These are phyloP conservation scores for Neodiprion pinetum DNA, from an alignment of 1,140 invertebrate species.

Conservation along the genomic window DNA sequence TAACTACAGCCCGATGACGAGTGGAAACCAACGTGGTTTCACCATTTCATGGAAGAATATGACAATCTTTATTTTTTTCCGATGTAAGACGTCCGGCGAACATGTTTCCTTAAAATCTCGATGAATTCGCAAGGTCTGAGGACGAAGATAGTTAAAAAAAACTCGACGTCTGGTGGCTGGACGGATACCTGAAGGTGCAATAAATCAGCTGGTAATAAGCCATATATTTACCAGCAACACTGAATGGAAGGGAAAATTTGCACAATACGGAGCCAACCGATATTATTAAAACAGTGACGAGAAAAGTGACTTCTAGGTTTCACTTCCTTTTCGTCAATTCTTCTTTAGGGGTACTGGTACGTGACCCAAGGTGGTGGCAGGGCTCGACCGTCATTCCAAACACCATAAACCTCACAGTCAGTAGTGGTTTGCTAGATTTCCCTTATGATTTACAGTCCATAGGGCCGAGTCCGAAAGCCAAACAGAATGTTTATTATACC, in stretches of 20 bases:
- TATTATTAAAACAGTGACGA: slow-evolving; percentile 43
- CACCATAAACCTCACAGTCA: slow-evolving; percentile 47
- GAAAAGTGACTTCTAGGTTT: slow-evolving; percentile 17
- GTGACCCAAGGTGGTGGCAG: slow-evolving; percentile 7
- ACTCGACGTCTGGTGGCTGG: background rate
- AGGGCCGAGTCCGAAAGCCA: background rate
- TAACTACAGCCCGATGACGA: slow-evolving; percentile 44
- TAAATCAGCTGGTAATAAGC: slow-evolving; percentile 44
- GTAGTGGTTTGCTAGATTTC: slow-evolving; percentile 44
- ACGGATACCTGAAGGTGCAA: slow-evolving; percentile 30
- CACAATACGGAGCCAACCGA: slow-evolving; percentile 38
- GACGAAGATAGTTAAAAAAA: background rate
- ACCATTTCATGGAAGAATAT: slow-evolving; percentile 15
- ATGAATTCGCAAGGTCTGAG: slow-evolving; percentile 16
- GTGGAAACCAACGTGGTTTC: slow-evolving; percentile 22
- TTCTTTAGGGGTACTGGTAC: slow-evolving; percentile 11
- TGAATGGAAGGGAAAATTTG: background rate
- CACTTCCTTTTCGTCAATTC: slow-evolving; percentile 25
- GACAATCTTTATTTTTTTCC: background rate
- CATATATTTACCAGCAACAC: slow-evolving; percentile 30
- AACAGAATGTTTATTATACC: background rate
- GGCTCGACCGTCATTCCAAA: slow-evolving; percentile 22
- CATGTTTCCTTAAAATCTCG: slow-evolving; percentile 15
- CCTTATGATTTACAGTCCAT: slow-evolving; percentile 33
- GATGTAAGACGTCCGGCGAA: slow-evolving; percentile 19